Conservation (phyloP, 2,888 invertebrate species). For the Noctua comes region DNA sequence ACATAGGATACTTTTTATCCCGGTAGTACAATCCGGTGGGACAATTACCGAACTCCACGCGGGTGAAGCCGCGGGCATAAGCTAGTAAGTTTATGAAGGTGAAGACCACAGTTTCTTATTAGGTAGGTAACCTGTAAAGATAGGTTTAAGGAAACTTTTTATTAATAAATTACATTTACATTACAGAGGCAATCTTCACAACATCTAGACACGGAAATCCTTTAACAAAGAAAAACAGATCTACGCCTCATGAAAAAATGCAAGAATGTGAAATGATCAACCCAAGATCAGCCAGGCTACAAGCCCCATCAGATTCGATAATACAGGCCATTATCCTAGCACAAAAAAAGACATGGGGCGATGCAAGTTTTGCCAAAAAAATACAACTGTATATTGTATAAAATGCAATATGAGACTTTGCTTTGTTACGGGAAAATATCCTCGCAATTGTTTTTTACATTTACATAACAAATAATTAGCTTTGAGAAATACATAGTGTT, state of each 20-base stretch:
- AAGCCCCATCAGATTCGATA: background rate
- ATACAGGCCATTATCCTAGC: constrained; percentile 29
- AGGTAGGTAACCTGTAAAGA: too few species aligned
- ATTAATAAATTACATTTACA: too few species aligned
- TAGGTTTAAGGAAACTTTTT: too few species aligned
- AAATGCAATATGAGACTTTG: constrained; percentile 5
- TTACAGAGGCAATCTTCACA: too few species aligned
- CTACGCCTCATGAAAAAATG: background rate
- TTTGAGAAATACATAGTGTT: background rate
- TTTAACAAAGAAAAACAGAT: constrained; percentile 1
- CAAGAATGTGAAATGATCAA: background rate
- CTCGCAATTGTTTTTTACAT: constrained; percentile 12
- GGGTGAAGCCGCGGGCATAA: too few species aligned
- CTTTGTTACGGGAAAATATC: constrained; percentile 6
- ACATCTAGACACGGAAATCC: too few species aligned
- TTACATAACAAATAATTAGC: constrained; percentile 9
- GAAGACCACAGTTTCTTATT: too few species aligned
- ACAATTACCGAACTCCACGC: too few species aligned
- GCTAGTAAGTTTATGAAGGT: too few species aligned
- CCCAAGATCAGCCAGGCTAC: background rate
- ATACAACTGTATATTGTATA: constrained; percentile 2
- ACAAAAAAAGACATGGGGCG: constrained; percentile 3
- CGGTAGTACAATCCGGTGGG: too few species aligned
- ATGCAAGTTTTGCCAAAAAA: constrained; percentile 2
- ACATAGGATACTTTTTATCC: too few species aligned